Evolutionary conservation across 2,797 vertebrate species (phyloP), one percentile per base, ranked within the genome.

Genomic region (Acipenser oxyrinchus): DNA sequence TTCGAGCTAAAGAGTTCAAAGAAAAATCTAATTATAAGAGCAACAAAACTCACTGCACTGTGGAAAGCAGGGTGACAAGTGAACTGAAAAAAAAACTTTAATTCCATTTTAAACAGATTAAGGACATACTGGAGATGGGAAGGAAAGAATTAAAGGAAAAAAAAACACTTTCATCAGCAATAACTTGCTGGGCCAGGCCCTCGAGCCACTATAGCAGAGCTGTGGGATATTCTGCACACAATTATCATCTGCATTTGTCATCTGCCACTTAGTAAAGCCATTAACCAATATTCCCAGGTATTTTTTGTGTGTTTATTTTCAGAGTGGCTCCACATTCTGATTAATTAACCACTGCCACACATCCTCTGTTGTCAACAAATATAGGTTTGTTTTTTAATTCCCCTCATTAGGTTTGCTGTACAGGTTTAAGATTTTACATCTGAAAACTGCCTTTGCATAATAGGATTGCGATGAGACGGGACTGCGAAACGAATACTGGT

Each of bases 161-260:
- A 6, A 10, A 62, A 50, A 67, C 37, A 37, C n/a, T 60, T 60
- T 67, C 59, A 62, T 67, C 62, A 62, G 62, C 51, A 53, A 62
- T 18, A 51, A 55, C 49, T 67, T 65, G 63, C 37, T 62, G 10
- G 10, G 7, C 15, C 50, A 52, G 60, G 49, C 23, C 66, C 37
- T 37, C 37, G 37, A 37, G 37, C 37, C 37, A 37, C 37, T 37
- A 4, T 5, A 37, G 37, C 37, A 37, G 37, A 37, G 37, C 37
- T 37, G 37, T 37, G 37, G 37, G 37, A 62, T 48, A 9, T 12
- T 62, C 60, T 48, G 60, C 13, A 52, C 23, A 49, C 18, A 12
- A 62, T 62, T 62, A 67, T 7, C 59, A 53, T 49, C n/a, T 62
- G 23, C 48, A 58, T 51, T 67, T 67, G 37, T 52, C 52, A 48